phyloP scores from a whole-genome alignment of 92 coral and sea anemone genomes.

The Isaurus tuberculatus region DNA sequence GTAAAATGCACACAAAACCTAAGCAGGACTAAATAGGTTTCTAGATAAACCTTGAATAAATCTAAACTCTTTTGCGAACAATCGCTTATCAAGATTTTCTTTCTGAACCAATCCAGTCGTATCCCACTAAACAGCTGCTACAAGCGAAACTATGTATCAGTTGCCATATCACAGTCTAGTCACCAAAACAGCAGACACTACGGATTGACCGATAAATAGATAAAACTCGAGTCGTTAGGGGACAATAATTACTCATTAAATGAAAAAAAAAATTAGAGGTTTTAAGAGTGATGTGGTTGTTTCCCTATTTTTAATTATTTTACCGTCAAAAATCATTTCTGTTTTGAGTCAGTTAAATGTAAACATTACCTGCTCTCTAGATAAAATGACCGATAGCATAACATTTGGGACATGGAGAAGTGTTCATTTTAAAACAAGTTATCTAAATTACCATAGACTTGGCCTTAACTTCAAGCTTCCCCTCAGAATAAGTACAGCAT shows the following conservation, averaged over 20 bases:
- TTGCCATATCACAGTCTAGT: conserved; percentile 28
- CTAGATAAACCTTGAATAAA: neutral
- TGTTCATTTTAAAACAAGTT: neutral
- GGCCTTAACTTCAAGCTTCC: neutral
- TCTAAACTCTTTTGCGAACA: no score
- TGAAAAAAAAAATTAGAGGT: neutral
- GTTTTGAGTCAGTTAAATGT: neutral
- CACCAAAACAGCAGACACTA: neutral
- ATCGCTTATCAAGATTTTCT: no score
- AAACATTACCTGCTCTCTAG: conserved; percentile 1
- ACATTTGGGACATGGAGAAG: neutral
- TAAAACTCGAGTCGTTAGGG: conserved; percentile 16
- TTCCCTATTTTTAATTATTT: neutral
- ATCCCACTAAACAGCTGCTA: conserved; percentile 14
- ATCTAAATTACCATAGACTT: neutral
- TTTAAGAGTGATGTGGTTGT: neutral
- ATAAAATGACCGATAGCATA: neutral
- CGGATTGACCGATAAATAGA: conserved; percentile 18
- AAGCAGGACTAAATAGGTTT: no score
- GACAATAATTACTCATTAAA: conserved; percentile 41
- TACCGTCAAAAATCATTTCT: neutral
- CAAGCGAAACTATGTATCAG: conserved; percentile 1
- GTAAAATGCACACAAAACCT: no score
- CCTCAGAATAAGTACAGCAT: neutral
- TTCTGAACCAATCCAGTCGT: no score